phyloP scores from a whole-genome alignment of 2,797 vertebrate genomes.

The Anniella stebbinsi region DNA sequence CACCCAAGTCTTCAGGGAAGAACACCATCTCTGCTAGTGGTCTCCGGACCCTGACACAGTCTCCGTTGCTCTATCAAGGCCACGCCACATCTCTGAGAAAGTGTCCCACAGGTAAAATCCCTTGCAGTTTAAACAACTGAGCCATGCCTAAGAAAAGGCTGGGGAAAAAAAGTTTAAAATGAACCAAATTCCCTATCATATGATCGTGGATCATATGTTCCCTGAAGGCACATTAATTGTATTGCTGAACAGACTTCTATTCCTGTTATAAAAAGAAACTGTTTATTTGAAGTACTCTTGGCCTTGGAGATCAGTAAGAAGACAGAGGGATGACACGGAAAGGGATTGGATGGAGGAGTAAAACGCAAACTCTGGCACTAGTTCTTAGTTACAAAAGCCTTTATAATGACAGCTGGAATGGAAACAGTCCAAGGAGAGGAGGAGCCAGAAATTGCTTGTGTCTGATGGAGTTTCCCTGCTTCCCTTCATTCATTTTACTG shows the following conservation, averaged over 20 bases:
- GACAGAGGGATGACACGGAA: too few species aligned
- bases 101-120: conserved; percentile 69
- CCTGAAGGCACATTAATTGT: background rate
- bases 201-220: background rate
- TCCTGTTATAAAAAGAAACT: too few species aligned
- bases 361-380: too few species aligned
- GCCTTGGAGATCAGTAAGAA: background rate
- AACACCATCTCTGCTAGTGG: conserved; percentile 85
- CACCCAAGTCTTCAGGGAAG: conserved; percentile 78
- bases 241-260: background rate
- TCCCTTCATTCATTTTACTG: too few species aligned
- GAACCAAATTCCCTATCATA: background rate
- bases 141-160: background rate
- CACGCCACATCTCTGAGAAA: conserved; percentile 66
- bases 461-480: too few species aligned
- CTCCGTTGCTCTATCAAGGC: conserved; percentile 89
- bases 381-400: too few species aligned
- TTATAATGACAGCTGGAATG: too few species aligned
- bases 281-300: too few species aligned
- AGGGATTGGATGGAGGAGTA: background rate
- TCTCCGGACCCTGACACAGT: conserved; percentile 91
- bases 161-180: conserved; percentile 31
- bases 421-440: too few species aligned
- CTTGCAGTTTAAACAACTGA: background rate
- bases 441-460: too few species aligned